These are phyloP conservation scores for Bradypodion ventrale DNA, from an alignment of 2,797 vertebrate species.

Conservation along the genomic window DNA sequence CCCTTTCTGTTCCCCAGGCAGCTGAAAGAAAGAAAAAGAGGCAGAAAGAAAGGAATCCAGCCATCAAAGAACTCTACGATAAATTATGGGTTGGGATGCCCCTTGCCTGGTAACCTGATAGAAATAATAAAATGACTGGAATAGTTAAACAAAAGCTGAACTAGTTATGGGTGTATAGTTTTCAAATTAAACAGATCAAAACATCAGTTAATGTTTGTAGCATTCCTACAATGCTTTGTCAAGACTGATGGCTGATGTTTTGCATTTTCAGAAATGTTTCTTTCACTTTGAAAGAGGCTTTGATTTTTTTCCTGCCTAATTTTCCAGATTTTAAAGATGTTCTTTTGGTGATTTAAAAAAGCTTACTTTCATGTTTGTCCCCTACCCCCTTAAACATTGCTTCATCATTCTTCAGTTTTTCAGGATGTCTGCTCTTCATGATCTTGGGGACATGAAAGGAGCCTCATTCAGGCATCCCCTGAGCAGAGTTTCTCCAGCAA, in stretches of 20 bases:
- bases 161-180: background rate
- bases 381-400: no score
- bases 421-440: no score
- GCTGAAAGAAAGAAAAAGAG: constrained; percentile 28
- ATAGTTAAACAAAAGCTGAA: constrained; percentile 24
- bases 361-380: no score
- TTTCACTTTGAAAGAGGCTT: no score
- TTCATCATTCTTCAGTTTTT: no score
- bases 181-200: background rate
- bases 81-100: constrained; percentile 60
- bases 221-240: background rate
- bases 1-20: constrained; percentile 30
- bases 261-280: no score
- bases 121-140: background rate
- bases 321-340: no score
- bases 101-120: constrained; percentile 42
- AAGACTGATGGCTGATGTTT: background rate
- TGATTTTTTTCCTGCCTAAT: no score
- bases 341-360: no score
- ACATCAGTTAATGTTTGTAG: background rate
- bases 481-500: no score
- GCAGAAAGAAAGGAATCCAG: constrained; percentile 22
- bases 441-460: no score
- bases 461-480: no score
- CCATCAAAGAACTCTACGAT: constrained; percentile 45